Conservation (phyloP, 1,140 invertebrate species). For the Bemisia tabaci region DNA sequence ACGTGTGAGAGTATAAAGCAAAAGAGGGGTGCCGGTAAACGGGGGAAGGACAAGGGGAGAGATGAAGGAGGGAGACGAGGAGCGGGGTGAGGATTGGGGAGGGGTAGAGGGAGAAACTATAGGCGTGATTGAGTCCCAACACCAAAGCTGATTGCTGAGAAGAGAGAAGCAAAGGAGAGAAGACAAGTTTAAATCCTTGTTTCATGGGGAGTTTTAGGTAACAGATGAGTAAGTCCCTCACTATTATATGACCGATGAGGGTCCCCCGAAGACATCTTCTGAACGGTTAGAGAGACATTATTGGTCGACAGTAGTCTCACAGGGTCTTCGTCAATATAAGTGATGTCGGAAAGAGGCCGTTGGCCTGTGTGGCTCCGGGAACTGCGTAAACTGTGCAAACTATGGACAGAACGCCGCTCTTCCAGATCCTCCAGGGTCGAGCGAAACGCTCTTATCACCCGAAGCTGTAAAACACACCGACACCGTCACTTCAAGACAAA, state of each 20-base stretch:
- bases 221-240: slow-evolving; percentile 19
- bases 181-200: slow-evolving; percentile 44
- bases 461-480: slow-evolving; percentile 73
- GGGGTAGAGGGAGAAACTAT: too few relatives aligned
- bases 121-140: too few relatives aligned
- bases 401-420: slow-evolving; percentile 94
- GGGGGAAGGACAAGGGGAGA: slow-evolving; percentile 14
- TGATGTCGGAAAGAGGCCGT: slow-evolving; percentile 73
- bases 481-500: not conserved
- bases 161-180: slow-evolving; percentile 8
- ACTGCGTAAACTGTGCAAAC: slow-evolving; percentile 91
- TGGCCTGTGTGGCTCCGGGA: slow-evolving; percentile 46
- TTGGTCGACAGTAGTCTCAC: slow-evolving; percentile 38
- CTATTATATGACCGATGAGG: slow-evolving; percentile 25
- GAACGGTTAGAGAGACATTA: slow-evolving; percentile 29
- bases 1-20: slow-evolving; percentile 2
- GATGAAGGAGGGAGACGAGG: too few relatives aligned
- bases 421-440: slow-evolving; percentile 98
- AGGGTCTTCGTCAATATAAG: slow-evolving; percentile 81
- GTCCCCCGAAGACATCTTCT: slow-evolving; percentile 28
- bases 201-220: slow-evolving; percentile 53
- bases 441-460: slow-evolving; percentile 99
- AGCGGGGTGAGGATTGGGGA: too few relatives aligned
- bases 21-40: slow-evolving; percentile 2
- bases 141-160: slow-evolving; percentile 9